A percentile compares a stretch with the other conserved stretches of the same genome.
Evolutionary conservation across 2,888 invertebrate genomes (phyloP).

Genomic region (Hanleya hanleyi): DNA sequence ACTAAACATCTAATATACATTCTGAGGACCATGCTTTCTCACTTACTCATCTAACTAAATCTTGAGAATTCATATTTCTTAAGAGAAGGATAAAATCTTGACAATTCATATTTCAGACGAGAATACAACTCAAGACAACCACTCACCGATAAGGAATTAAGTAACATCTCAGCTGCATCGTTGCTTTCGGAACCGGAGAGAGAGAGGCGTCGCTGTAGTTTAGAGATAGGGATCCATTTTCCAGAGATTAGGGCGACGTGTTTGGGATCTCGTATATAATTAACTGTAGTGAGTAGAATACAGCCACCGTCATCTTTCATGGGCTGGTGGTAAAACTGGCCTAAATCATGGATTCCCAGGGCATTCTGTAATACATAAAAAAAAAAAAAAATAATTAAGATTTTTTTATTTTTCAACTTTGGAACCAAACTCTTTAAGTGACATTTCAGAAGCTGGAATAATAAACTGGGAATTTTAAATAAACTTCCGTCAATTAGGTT

Average conservation of each 20-base stretch:
- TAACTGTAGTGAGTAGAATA: slow-evolving; percentile 87
- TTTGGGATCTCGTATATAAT: slow-evolving; percentile 86
- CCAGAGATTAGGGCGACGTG: slow-evolving; percentile 84
- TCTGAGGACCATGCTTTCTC: no score
- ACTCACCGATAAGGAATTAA: slow-evolving; percentile 85
- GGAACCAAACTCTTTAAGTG: no score
- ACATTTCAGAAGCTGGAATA: no score
- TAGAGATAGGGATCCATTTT: slow-evolving; percentile 92
- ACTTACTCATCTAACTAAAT: no score
- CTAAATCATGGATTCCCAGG: slow-evolving; percentile 92
- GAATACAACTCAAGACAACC: no score
- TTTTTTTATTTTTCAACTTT: no score
- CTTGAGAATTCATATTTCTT: no score
- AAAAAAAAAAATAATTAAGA: slow-evolving; percentile 2
- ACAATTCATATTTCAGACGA: no score
- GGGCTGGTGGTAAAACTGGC: slow-evolving; percentile 94
- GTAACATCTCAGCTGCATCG: slow-evolving; percentile 56
- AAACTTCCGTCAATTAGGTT: no score
- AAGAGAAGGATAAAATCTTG: no score
- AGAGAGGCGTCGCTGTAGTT: slow-evolving; percentile 84
- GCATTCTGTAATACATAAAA: slow-evolving; percentile 80
- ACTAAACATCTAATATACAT: no score
- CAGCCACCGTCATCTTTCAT: slow-evolving; percentile 91
- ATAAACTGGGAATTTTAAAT: no score
- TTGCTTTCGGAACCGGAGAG: slow-evolving; percentile 70